Evolutionary conservation across 64 coral and sea anemone species (phyloP), one percentile per base, ranked within the genome.

Genomic region (Pocillopora verrucosa): DNA sequence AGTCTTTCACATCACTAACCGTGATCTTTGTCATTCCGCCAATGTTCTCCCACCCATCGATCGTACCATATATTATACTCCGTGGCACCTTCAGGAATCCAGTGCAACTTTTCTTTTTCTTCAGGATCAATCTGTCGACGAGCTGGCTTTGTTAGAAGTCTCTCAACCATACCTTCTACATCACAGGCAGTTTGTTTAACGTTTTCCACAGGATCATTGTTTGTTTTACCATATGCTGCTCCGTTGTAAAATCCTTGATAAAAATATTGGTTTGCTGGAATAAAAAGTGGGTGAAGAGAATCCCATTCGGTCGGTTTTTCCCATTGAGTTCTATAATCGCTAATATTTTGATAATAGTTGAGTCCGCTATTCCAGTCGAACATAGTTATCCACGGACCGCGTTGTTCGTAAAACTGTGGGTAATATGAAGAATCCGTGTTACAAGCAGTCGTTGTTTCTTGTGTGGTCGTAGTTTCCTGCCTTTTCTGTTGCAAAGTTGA

Each of bases 1-100:
- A 51, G 41, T 26, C 16, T 84, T 41, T 61, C 16, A 65, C 34
- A 34, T 51, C 13, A 90, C 78, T 20, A 22, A 98, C 89, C 90
- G 65, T 78, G 77, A 87, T 92, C 87, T 88, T 86, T 92, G 79
- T 90, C 88, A 62, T 58, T 78, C 65, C 90, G 59, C 94, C 97
- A 99, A 85, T 99, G 88, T 80, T 99, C 97, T 90, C 97, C 97
- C 60, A 93, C 89, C 93, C 94, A 99, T 20, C 90, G 87, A 90
- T 99, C 97, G 74, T 99, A 93, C 97, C 97, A 99, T 58, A 99
- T 99, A 37, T 99, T 99, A 56, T 99, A 99, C 59, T 99, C 97
- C 30, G 88, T 99, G 74, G 91, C 88, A 36, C 97, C 97, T 68
- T 99, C 97, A 30, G 97, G 94, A 60, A 93, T 83, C 97, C 97